Percentiles rank a stretch among this genome's conserved stretches.
Evolutionary conservation across 2,113 vertebrate species (phyloP).

Genomic region (Oriolus oriolus): DNA sequence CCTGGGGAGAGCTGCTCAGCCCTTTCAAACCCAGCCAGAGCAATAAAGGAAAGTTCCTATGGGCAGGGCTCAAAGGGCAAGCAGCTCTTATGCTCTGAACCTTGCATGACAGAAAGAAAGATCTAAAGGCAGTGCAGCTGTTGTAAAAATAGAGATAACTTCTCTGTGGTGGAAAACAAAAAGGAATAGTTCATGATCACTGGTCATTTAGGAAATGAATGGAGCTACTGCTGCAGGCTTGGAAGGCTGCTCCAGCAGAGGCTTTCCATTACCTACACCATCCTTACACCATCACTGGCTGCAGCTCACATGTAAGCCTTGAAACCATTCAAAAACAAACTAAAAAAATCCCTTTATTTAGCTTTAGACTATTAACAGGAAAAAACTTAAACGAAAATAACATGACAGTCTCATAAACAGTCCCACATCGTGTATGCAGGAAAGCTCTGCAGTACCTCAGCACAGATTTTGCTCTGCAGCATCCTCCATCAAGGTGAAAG

Average conservation of each 20-base stretch:
- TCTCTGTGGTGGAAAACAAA: background rate
- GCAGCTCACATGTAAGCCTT: background rate
- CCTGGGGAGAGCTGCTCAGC: background rate
- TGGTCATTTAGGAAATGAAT: background rate
- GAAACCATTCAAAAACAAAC: background rate
- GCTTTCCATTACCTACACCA: background rate
- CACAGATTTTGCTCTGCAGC: background rate
- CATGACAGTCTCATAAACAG: accelerated
- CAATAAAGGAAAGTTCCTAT: background rate
- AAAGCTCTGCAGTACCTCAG: background rate
- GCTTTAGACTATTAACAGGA: background rate
- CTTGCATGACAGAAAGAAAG: background rate
- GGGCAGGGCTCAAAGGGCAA: background rate
- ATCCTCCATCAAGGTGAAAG: accelerated
- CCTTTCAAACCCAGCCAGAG: background rate
- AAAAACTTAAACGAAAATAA: background rate
- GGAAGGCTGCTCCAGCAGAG: background rate
- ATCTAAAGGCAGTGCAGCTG: background rate
- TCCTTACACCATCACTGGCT: background rate
- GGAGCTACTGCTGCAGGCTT: background rate
- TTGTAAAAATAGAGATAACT: background rate
- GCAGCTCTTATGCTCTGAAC: background rate
- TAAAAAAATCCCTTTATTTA: background rate
- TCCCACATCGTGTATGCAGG: background rate
- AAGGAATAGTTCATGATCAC: accelerated